Conservation (phyloP, 2,797 vertebrate species). For the Typhlichthys subterraneus region DNA sequence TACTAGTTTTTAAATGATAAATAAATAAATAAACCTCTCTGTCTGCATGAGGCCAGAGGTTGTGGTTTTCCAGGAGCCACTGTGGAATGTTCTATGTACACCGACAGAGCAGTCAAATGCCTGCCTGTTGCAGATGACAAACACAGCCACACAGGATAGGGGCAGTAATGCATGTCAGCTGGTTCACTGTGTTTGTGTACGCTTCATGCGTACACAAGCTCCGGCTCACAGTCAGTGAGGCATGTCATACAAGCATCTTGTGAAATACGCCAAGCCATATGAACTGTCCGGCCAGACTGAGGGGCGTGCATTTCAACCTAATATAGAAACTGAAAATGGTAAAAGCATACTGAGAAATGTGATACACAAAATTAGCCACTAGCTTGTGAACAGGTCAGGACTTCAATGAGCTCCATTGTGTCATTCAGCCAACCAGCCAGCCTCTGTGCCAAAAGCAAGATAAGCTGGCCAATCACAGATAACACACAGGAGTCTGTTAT, state of each 20-base stretch:
- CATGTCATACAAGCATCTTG: constrained; percentile 4
- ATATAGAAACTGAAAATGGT: neutral
- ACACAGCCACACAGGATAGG: neutral
- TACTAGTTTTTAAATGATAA: constrained; percentile 39
- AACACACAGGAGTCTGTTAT: neutral
- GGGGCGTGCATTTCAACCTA: constrained; percentile 1
- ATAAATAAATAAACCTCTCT: constrained; percentile 12
- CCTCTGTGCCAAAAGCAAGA: constrained; percentile 11
- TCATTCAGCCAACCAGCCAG: constrained; percentile 16
- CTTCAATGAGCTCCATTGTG: constrained; percentile 22
- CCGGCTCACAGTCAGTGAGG: neutral
- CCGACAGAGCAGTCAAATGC: constrained; percentile 8
- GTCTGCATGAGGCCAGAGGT: constrained; percentile 9
- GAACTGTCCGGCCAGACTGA: neutral
- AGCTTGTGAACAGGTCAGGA: constrained; percentile 9
- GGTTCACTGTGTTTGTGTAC: constrained; percentile 27
- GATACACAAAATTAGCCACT: neutral
- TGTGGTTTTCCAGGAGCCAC: constrained; percentile 33
- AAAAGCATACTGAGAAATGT: neutral
- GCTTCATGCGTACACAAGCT: neutral
- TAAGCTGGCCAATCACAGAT: neutral
- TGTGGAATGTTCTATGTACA: constrained; percentile 12
- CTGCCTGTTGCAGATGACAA: constrained; percentile 20
- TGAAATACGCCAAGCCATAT: neutral
- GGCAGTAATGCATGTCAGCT: constrained; percentile 41